A percentile compares a stretch with the other conserved stretches of the same genome.
Conservation (phyloP, 2,888 invertebrate species). For the Coecobrya sp. region DNA sequence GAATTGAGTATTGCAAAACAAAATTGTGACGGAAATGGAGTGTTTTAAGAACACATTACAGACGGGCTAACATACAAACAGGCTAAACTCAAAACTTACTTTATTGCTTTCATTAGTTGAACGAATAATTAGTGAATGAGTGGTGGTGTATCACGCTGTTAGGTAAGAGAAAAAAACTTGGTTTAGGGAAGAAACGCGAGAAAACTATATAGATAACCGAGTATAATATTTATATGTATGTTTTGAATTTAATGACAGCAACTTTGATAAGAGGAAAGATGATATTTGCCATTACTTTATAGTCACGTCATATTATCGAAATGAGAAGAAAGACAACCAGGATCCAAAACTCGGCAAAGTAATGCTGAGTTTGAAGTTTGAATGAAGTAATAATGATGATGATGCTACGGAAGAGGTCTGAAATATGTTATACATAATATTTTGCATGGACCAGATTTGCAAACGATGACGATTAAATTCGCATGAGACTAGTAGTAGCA, state of each 20-base stretch:
- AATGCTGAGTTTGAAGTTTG: not conserved
- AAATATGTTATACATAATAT: too few species aligned
- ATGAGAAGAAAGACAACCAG: not conserved
- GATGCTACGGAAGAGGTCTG: too few species aligned
- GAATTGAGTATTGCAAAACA: too few species aligned
- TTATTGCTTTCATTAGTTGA: too few species aligned
- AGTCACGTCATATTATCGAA: not conserved
- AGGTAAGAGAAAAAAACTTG: constrained; percentile 9
- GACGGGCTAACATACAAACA: not conserved
- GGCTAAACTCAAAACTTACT: not conserved
- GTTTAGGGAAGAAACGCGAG: not conserved
- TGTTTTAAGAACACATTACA: too few species aligned
- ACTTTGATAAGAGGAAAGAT: not conserved
- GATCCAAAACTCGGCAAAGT: not conserved
- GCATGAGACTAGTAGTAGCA: too few species aligned
- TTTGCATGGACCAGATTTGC: not conserved
- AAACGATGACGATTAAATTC: too few species aligned
- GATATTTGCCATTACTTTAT: not conserved
- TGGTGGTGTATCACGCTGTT: constrained; percentile 5
- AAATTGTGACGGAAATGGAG: too few species aligned
- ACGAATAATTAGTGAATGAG: not conserved
- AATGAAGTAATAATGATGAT: not conserved
- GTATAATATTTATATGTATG: constrained; percentile 11
- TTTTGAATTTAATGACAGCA: constrained; percentile 5
- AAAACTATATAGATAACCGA: not conserved